These are phyloP conservation scores for Esperia sulphurella DNA, from an alignment of 2,888 invertebrate species.

Conservation along the genomic window DNA sequence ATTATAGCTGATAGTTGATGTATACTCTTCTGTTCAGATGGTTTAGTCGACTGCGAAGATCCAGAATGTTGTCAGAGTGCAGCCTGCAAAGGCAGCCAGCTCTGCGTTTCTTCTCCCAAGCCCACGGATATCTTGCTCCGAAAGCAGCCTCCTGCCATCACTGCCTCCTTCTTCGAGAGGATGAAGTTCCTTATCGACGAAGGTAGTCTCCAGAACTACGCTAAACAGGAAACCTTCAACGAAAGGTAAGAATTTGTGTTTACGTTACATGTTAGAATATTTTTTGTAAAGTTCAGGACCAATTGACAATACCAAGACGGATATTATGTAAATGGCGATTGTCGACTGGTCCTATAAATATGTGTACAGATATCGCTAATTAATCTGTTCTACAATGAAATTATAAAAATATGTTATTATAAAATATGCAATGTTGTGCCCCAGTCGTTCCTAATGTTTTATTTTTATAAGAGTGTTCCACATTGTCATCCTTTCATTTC, in stretches of 20 bases:
- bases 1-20: slow-evolving; percentile 6
- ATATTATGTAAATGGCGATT: too few relatives aligned
- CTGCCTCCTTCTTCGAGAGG: slow-evolving; percentile 98
- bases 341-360: slow-evolving; percentile 24
- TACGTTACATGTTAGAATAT: slow-evolving; percentile 48
- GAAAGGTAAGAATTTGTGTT: slow-evolving; percentile 89
- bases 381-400: slow-evolving; percentile 1
- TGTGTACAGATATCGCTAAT: background rate
- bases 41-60: slow-evolving; percentile 97
- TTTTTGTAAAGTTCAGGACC: slow-evolving; percentile 4
- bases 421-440: slow-evolving; percentile 89
- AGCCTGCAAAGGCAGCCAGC: slow-evolving; percentile 90
- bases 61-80: slow-evolving; percentile 96
- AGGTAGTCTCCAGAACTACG: slow-evolving; percentile 98
- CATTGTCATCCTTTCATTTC: slow-evolving; percentile 58
- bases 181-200: slow-evolving; percentile 99
- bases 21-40: slow-evolving; percentile 83
- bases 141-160: slow-evolving; percentile 97
- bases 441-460: slow-evolving; percentile 82
- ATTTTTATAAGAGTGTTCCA: slow-evolving; percentile 62
- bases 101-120: slow-evolving; percentile 96
- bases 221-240: slow-evolving; percentile 96
- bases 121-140: slow-evolving; percentile 96
- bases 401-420: slow-evolving; percentile 45
- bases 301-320: slow-evolving; percentile 7